Percentiles rank a stretch among this genome's conserved stretches.
These are phyloP conservation scores for Varecia variegata DNA, from an alignment of 2,797 vertebrate species.

Conservation along the genomic window DNA sequence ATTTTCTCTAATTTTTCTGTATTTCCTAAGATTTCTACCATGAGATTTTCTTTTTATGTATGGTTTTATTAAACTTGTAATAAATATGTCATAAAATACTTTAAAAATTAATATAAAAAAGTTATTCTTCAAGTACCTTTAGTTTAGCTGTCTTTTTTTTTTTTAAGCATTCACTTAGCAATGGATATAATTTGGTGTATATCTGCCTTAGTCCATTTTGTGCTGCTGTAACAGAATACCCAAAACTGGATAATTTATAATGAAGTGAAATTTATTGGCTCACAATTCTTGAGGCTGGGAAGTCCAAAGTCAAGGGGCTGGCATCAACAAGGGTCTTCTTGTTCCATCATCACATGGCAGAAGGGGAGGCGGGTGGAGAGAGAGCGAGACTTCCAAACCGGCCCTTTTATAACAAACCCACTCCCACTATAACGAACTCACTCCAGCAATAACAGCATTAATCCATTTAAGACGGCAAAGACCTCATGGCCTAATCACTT, in stretches of 20 bases:
- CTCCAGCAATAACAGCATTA: background rate
- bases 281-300: background rate
- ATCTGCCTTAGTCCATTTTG: background rate
- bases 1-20: background rate
- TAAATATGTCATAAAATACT: background rate
- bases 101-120: background rate
- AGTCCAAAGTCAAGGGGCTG: background rate
- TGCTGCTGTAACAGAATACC: background rate
- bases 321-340: background rate
- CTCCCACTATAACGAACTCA: background rate
- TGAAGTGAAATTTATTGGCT: background rate
- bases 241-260: background rate
- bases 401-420: background rate
- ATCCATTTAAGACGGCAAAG: background rate
- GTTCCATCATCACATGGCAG: background rate
- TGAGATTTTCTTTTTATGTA: background rate
- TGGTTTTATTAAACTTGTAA: background rate
- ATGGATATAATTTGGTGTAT: background rate
- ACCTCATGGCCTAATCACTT: background rate
- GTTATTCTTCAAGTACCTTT: background rate
- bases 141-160: background rate
- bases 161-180: background rate
- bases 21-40: background rate
- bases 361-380: fast-evolving
- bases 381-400: background rate